Conservation (phyloP, 1,140 invertebrate species). For the Drosophila sucinea region DNA sequence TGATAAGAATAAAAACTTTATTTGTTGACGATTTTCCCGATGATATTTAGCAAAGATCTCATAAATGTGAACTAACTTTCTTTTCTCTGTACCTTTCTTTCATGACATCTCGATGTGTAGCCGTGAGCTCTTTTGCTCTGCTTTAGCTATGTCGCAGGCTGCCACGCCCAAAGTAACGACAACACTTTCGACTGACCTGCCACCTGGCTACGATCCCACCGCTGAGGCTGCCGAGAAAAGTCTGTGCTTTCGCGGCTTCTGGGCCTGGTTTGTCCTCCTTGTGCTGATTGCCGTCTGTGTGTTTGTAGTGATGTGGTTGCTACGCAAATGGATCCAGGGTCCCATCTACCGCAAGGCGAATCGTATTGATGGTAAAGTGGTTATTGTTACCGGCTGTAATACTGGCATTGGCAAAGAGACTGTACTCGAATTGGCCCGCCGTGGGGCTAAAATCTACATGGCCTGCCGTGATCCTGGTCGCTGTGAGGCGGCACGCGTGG, state of each 20-base stretch:
- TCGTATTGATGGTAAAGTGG: conserved; percentile 82
- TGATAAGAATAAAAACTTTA: neutral
- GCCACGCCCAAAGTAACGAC: conserved; percentile 49
- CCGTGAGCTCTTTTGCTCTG: conserved; percentile 9
- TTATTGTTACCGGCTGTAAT: conserved; percentile 89
- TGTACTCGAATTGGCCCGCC: conserved; percentile 89
- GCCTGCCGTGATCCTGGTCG: conserved; percentile 92
- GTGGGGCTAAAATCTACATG: conserved; percentile 92
- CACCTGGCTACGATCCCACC: conserved; percentile 53
- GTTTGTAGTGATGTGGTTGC: conserved; percentile 60
- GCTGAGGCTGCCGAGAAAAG: conserved; percentile 66
- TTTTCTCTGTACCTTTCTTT: conserved; percentile 1
- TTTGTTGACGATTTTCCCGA: neutral
- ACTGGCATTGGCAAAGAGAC: conserved; percentile 96
- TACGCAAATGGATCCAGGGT: conserved; percentile 71
- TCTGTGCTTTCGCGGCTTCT: conserved; percentile 72
- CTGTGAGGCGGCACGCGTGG: conserved; percentile 86
- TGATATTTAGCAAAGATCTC: neutral
- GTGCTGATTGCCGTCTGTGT: conserved; percentile 43
- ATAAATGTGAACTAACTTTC: conserved; percentile 23
- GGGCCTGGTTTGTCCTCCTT: conserved; percentile 72
- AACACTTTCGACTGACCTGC: conserved; percentile 24
- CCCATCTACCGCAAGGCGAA: conserved; percentile 70
- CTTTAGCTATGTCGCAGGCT: conserved; percentile 71
- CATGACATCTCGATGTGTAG: neutral